Percentiles rank a stretch among this genome's conserved stretches.
Evolutionary conservation across 2,888 invertebrate species (phyloP).

Genomic region (Perizoma affinitatum): DNA sequence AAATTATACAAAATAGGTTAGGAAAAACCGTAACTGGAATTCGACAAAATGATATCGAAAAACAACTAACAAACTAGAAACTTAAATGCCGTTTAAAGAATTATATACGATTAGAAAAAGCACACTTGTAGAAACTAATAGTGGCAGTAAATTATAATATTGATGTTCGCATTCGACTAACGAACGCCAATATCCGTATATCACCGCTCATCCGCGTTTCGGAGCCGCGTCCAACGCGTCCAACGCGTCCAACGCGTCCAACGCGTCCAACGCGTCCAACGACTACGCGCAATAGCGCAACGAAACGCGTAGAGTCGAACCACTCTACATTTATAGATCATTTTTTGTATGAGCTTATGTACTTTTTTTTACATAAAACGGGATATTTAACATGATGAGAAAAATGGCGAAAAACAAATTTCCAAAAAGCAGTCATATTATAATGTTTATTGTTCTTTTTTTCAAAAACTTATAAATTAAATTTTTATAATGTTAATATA

Average conservation of each 20-base stretch:
- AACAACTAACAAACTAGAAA: slow-evolving; percentile 22
- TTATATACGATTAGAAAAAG: slow-evolving; percentile 35
- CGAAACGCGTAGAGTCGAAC: slow-evolving; percentile 56
- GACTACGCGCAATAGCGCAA: slow-evolving; percentile 62
- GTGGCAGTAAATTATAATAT: slow-evolving; percentile 73
- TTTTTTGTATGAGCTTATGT: not conserved
- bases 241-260: too few relatives aligned
- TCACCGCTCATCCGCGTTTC: slow-evolving; percentile 72
- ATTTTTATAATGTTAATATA: too few relatives aligned
- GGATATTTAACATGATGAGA: too few relatives aligned
- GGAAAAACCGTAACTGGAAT: slow-evolving; percentile 7
- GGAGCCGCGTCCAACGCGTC: slow-evolving; percentile 64
- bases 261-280: too few relatives aligned
- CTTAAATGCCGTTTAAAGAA: slow-evolving; percentile 5
- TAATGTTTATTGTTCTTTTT: too few relatives aligned
- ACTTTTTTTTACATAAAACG: too few relatives aligned
- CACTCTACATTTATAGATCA: not conserved
- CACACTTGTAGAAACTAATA: slow-evolving; percentile 46
- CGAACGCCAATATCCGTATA: slow-evolving; percentile 78
- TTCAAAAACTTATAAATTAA: too few relatives aligned
- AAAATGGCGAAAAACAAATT: too few relatives aligned
- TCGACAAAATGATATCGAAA: slow-evolving; percentile 4
- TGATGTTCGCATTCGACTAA: slow-evolving; percentile 71
- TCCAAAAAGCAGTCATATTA: too few relatives aligned
- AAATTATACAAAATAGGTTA: not conserved